Conservation (phyloP, 2,797 vertebrate species). For the Phoxinus dragarum region DNA sequence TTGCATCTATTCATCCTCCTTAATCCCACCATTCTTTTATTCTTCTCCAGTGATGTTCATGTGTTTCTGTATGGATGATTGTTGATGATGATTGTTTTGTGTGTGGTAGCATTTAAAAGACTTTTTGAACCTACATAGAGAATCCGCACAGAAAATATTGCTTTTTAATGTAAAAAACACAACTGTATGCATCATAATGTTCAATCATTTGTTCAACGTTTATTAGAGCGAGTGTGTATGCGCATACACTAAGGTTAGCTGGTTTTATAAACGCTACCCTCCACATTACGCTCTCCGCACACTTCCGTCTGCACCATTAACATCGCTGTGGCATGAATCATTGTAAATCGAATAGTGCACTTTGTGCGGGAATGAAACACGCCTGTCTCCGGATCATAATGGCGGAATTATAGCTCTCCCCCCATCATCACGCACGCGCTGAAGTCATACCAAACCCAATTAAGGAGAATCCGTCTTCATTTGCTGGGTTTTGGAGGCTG, state of each 20-base stretch:
- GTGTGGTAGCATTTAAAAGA: not conserved
- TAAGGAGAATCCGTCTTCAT: constrained; percentile 61
- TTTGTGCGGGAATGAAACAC: constrained; percentile 57
- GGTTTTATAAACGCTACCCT: constrained; percentile 19
- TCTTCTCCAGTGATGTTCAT: not conserved
- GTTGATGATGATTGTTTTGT: no score
- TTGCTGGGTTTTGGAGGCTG: constrained; percentile 53
- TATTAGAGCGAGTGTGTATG: not conserved
- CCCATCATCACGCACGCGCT: constrained; percentile 54
- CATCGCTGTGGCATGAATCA: constrained; percentile 52
- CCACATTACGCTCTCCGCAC: constrained; percentile 28
- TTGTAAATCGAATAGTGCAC: constrained; percentile 59
- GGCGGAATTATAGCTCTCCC: constrained; percentile 58
- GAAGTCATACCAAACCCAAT: constrained; percentile 58
- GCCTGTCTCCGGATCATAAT: constrained; percentile 56
- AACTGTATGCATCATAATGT: not conserved
- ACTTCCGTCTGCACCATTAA: constrained; percentile 48
- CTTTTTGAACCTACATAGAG: not conserved
- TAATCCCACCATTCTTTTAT: not conserved
- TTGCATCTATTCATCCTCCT: not conserved
- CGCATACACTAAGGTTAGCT: constrained; percentile 29
- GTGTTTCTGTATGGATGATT: not conserved
- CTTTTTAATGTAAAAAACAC: not conserved
- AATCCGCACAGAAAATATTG: not conserved
- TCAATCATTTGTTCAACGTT: not conserved